phyloP scores from a whole-genome alignment of 2,888 invertebrate species.

The Acrobasis suavella region DNA sequence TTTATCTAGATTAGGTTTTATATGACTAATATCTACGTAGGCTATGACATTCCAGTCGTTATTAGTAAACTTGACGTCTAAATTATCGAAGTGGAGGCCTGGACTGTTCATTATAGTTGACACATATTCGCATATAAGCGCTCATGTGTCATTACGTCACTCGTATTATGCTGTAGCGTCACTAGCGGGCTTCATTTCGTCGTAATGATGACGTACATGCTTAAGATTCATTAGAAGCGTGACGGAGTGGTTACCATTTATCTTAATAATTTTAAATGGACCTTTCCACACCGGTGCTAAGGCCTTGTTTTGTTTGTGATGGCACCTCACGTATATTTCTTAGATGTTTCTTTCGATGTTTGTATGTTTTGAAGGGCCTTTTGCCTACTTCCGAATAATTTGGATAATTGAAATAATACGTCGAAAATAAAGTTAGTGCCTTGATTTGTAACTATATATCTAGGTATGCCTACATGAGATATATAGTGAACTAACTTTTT shows the following conservation, averaged over 20 bases:
- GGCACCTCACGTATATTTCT: constrained; percentile 16
- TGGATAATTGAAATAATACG: not conserved
- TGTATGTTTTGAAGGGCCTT: constrained; percentile 17
- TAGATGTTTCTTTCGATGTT: constrained; percentile 13
- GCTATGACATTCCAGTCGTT: no score
- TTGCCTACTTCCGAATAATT: constrained; percentile 14
- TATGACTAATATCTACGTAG: no score
- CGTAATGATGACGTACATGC: no score
- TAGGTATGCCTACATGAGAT: constrained; percentile 26
- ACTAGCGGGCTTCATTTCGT: no score
- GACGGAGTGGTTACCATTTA: no score
- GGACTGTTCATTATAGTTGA: no score
- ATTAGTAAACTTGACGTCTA: no score
- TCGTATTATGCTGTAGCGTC: no score
- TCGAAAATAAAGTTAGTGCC: constrained; percentile 7
- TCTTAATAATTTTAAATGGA: constrained; percentile 32
- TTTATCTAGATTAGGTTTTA: no score
- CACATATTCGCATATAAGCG: not conserved
- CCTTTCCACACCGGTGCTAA: constrained; percentile 39
- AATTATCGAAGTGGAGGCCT: no score
- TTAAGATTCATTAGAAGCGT: no score
- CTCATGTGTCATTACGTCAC: no score
- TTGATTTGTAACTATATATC: not conserved
- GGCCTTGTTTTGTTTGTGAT: constrained; percentile 25
- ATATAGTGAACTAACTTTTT: constrained; percentile 31